Conservation (phyloP, 1,140 invertebrate species). For the Anoplolepis gracilipes region DNA sequence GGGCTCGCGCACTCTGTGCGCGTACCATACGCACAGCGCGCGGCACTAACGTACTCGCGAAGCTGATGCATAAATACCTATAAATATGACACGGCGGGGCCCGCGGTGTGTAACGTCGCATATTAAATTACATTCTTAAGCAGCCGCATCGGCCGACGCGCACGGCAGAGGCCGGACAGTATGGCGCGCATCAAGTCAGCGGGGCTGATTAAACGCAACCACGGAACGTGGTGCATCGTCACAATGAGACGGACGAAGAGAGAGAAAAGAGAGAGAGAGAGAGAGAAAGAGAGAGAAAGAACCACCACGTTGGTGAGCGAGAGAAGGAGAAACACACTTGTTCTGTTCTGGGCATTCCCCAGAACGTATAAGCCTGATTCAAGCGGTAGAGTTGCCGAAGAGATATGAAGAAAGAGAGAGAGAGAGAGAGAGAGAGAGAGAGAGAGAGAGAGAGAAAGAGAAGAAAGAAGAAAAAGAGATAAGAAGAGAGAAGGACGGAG, state of each 20-base stretch:
- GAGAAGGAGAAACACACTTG: slow-evolving; percentile 25
- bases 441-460: slow-evolving; percentile 1
- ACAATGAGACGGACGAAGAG: slow-evolving; percentile 41
- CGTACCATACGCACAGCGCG: slow-evolving; percentile 11
- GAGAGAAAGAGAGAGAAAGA: not conserved
- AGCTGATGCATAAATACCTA: slow-evolving; percentile 79
- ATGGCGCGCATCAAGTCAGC: slow-evolving; percentile 74
- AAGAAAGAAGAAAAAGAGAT: not conserved
- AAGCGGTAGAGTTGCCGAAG: slow-evolving; percentile 22
- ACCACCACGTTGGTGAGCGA: not conserved
- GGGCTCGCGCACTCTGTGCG: slow-evolving; percentile 57
- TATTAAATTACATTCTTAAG: slow-evolving; percentile 83
- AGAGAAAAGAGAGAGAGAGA: not conserved
- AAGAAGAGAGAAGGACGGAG: slow-evolving; percentile 6
- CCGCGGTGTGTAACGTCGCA: slow-evolving; percentile 76
- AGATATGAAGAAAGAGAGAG: slow-evolving; percentile 25
- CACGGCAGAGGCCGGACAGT: slow-evolving; percentile 56
- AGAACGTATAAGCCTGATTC: slow-evolving; percentile 36
- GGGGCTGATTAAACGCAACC: slow-evolving; percentile 78
- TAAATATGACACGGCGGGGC: slow-evolving; percentile 77
- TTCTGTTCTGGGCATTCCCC: slow-evolving; percentile 55
- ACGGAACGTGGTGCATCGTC: slow-evolving; percentile 33
- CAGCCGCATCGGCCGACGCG: slow-evolving; percentile 62
- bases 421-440: not conserved
- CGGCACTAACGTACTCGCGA: slow-evolving; percentile 68